Conservation (phyloP, 1,140 invertebrate genomes). For the Meloidogyne exigua region DNA sequence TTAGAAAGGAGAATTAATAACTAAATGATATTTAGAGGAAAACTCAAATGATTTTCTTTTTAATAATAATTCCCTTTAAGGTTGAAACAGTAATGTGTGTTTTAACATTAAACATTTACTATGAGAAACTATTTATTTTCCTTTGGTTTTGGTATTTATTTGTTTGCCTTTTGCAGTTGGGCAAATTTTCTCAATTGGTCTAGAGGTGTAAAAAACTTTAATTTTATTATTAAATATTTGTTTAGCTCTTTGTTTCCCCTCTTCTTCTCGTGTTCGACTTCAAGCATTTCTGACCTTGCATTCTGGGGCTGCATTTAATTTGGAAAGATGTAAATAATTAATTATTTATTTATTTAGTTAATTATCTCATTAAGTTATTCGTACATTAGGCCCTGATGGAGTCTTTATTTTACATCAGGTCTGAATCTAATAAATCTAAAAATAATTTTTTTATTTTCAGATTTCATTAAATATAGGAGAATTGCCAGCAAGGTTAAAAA, state of each 20-base stretch:
- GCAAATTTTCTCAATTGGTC: conserved; percentile 53
- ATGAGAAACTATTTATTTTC: conserved; percentile 65
- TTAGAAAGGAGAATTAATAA: too few species aligned
- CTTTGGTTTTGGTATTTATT: conserved; percentile 65
- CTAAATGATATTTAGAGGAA: too few species aligned
- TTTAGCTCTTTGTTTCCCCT: conserved; percentile 33
- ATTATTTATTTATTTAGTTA: conserved; percentile 1
- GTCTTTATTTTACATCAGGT: conserved; percentile 56
- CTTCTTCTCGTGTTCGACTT: conserved; percentile 30
- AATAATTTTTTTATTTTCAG: conserved; percentile 15
- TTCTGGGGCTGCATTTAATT: conserved; percentile 32
- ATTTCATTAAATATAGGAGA: conserved; percentile 61
- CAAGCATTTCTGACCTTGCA: conserved; percentile 44
- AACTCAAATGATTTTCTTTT: too few species aligned
- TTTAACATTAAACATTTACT: conserved; percentile 65
- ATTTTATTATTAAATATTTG: conserved; percentile 6
- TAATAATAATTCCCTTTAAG: neutral
- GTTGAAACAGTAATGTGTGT: conserved; percentile 65
- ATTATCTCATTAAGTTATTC: conserved; percentile 39
- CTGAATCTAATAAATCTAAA: neutral
- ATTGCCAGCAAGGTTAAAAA: conserved; percentile 55
- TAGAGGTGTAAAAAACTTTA: conserved; percentile 10
- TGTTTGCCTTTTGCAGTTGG: conserved; percentile 55
- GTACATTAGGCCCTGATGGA: conserved; percentile 53
- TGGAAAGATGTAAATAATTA: conserved; percentile 44